Evolutionary conservation across 2,797 vertebrate species (phyloP).

Genomic region (Brachymystax lenok): DNA sequence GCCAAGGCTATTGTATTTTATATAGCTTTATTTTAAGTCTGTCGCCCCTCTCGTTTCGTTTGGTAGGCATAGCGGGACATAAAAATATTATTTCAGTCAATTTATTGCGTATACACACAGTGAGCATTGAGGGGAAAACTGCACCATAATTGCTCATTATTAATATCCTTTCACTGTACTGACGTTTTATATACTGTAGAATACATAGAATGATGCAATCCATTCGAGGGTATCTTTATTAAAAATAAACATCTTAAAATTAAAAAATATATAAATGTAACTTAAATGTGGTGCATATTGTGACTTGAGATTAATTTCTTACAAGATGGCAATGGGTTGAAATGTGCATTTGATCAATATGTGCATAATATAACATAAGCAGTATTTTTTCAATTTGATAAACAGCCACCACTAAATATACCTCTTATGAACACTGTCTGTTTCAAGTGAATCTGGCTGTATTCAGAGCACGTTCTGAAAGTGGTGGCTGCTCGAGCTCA

Average conservation of each 20-base stretch:
- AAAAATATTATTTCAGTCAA: constrained; percentile 32
- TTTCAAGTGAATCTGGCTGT: neutral
- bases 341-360: neutral
- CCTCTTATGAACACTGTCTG: neutral
- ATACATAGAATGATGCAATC: neutral
- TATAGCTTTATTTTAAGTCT: constrained; percentile 34
- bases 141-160: constrained; percentile 8
- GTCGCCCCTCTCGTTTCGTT: constrained; percentile 31
- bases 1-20: constrained; percentile 30
- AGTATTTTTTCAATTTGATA: constrained; percentile 9
- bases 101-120: constrained; percentile 18
- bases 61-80: constrained; percentile 24
- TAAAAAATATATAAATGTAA: neutral
- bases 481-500: neutral
- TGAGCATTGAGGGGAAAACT: constrained; percentile 10
- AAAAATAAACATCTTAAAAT: neutral
- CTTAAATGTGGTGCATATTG: neutral
- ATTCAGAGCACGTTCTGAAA: constrained; percentile 1
- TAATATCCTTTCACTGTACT: neutral
- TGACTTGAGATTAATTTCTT: neutral
- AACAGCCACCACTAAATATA: neutral
- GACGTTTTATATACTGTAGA: neutral
- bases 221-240: neutral
- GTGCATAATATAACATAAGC: neutral
- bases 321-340: neutral